Evolutionary conservation across 92 coral and sea anemone species (phyloP).

Genomic region (Phenganax stokvisi): DNA sequence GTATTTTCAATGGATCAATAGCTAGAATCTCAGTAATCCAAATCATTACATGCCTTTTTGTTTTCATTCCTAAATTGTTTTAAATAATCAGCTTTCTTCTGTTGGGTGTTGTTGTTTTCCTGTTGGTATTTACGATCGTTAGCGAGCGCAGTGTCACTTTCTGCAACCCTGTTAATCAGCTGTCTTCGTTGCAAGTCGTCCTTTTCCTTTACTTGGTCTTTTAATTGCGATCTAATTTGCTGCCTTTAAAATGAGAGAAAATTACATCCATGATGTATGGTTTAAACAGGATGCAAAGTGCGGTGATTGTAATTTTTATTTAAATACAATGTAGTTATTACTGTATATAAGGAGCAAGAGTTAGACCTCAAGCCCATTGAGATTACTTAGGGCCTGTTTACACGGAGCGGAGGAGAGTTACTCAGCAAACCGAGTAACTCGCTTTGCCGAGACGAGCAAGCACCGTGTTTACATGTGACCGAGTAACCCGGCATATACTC

Average conservation of each 20-base stretch:
- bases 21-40: not conserved
- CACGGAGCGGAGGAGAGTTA: too few species aligned
- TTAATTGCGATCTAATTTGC: constrained; percentile 25
- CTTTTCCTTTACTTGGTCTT: constrained; percentile 34
- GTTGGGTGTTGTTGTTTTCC: constrained; percentile 1
- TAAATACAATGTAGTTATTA: too few species aligned
- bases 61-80: constrained; percentile 38
- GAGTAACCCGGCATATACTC: too few species aligned
- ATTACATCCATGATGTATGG: not conserved
- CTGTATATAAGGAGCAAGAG: not conserved
- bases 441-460: too few species aligned
- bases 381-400: too few species aligned
- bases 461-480: too few species aligned
- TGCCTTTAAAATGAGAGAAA: constrained; percentile 9
- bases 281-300: not conserved
- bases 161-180: constrained; percentile 26
- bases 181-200: constrained; percentile 28
- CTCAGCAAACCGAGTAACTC: too few species aligned
- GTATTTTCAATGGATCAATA: not conserved
- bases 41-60: constrained; percentile 14
- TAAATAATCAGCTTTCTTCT: constrained; percentile 34
- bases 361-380: too few species aligned
- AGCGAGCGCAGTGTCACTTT: constrained; percentile 28
- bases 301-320: not conserved
- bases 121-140: constrained; percentile 12